phyloP scores from a whole-genome alignment of 2,797 vertebrate genomes.

The Rachycentron canadum region DNA sequence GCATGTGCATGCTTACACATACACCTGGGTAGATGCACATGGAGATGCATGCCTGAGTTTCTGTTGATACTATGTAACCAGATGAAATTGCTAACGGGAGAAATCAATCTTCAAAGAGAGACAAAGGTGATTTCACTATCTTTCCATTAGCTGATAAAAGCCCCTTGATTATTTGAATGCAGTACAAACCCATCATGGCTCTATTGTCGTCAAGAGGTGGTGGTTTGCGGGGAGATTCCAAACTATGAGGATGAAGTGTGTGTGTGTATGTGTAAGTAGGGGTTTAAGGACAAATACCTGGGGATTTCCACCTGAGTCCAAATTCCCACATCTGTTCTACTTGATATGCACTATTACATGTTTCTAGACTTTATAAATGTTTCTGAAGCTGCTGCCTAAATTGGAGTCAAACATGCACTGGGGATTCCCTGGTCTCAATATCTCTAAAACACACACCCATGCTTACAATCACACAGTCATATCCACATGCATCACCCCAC shows the following conservation, averaged over 20 bases:
- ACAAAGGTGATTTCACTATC: conserved; percentile 34
- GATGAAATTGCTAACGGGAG: conserved; percentile 50
- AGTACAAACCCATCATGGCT: conserved; percentile 62
- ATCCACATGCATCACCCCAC: conserved; percentile 12
- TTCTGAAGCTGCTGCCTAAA: conserved; percentile 59
- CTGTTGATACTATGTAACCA: conserved; percentile 49
- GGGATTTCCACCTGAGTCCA: conserved; percentile 75
- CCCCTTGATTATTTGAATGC: conserved; percentile 43
- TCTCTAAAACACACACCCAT: conserved; percentile 24
- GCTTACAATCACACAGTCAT: conserved; percentile 25
- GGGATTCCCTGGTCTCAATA: conserved; percentile 60
- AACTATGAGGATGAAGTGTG: conserved; percentile 38
- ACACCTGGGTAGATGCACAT: background rate
- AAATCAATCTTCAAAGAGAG: conserved; percentile 57
- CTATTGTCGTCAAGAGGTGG: conserved; percentile 63
- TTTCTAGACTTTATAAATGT: conserved; percentile 61
- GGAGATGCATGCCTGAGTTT: conserved; percentile 37
- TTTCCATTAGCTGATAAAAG: conserved; percentile 53
- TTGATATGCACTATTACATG: conserved; percentile 55
- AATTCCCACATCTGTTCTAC: conserved; percentile 54
- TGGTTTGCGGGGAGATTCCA: conserved; percentile 72
- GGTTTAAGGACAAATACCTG: conserved; percentile 55
- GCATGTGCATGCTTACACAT: conserved; percentile 11
- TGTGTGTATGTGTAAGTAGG: conserved; percentile 22
- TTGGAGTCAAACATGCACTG: conserved; percentile 49